Base-by-base conservation (phyloP, 2,797 vertebrate species). In the Catharus ustulatus region DNA sequence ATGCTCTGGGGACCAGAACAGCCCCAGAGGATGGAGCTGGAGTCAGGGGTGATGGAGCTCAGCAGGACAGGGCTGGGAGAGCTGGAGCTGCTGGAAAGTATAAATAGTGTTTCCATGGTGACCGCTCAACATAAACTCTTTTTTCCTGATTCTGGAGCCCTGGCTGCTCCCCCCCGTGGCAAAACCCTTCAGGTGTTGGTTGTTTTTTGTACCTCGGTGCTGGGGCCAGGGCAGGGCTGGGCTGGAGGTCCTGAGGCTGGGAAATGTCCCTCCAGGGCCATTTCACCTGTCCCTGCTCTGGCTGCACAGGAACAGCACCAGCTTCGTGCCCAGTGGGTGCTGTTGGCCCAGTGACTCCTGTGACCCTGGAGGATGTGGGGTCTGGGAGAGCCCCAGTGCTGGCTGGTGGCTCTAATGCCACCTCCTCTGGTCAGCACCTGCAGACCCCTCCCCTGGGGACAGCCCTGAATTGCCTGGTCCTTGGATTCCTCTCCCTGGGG, bases 121-220 rank as follows among this genome's bases (percentile, higher is more conserved):
- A 95, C 93, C 1, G 42, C 3, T 74, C 88, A 84, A 84, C 92
- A 94, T 6, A 73, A 94, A 91, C 94, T 91, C 79, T 36, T 38
- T 30, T 32, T 94, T 42, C 48, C 71, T 3, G 71, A 3, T 22
- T 15, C 13, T 5, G 8, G 85, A 49, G 71, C 45, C 89, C 68
- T 0, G 88, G 95, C 86, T 96, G 95, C 95, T 97, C 90, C 94
- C 93, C 64, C 85, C 38, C 29, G 90, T 95, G 94, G 95, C 85
- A 96, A 84, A 95, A 9, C 68, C 68, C 66, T 83, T 85, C 80
- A 57, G 93, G 32, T 66, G 80, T 42, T 32, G 74, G 77, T 13
- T 54, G 2, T 78, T 76, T 38, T 11, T 34, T 57, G 3, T 1
- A 2, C 26, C 49, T 22, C 16, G 15, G 32, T 0, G 26, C 6